These are phyloP conservation scores for Drosophila sordidapex DNA, from an alignment of 2,888 invertebrate species.

Conservation along the genomic window DNA sequence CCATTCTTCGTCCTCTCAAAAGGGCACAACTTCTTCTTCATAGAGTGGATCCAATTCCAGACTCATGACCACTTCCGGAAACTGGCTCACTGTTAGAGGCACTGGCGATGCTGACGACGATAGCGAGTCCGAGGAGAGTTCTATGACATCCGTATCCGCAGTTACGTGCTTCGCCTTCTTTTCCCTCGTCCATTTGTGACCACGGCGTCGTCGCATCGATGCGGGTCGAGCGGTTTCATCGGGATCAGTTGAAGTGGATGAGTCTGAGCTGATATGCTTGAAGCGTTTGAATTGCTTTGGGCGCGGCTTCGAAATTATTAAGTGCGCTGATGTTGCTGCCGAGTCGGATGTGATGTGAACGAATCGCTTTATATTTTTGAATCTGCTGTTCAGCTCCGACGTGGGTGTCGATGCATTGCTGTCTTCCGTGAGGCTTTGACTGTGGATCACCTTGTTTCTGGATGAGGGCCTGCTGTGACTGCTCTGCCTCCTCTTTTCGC, in stretches of 20 bases:
- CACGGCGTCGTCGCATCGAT: slow-evolving; percentile 28
- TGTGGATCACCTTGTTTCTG: not conserved
- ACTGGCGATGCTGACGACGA: slow-evolving; percentile 36
- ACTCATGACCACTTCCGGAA: slow-evolving; percentile 23
- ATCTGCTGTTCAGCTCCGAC: slow-evolving; percentile 18
- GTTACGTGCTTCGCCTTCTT: slow-evolving; percentile 42
- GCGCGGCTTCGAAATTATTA: slow-evolving; percentile 1
- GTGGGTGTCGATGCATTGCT: slow-evolving; percentile 43
- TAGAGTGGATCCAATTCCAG: slow-evolving; percentile 77
- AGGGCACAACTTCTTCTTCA: slow-evolving; percentile 80
- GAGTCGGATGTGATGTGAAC: slow-evolving; percentile 70
- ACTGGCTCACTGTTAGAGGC: slow-evolving; percentile 33
- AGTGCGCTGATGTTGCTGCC: slow-evolving; percentile 2
- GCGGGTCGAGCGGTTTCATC: slow-evolving; percentile 41
- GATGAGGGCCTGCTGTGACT: slow-evolving; percentile 10
- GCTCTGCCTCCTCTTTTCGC: slow-evolving; percentile 8
- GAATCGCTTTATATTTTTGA: slow-evolving; percentile 25
- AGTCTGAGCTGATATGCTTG: slow-evolving; percentile 60
- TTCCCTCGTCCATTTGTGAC: slow-evolving; percentile 13
- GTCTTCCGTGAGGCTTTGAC: slow-evolving; percentile 42
- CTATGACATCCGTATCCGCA: slow-evolving; percentile 53
- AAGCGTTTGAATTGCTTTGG: slow-evolving; percentile 36
- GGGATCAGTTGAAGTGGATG: slow-evolving; percentile 62
- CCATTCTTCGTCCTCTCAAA: slow-evolving; percentile 22
- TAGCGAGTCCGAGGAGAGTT: slow-evolving; percentile 67